Base-by-base conservation (phyloP, 1,140 invertebrate genomes). In the Cherax destructor region DNA sequence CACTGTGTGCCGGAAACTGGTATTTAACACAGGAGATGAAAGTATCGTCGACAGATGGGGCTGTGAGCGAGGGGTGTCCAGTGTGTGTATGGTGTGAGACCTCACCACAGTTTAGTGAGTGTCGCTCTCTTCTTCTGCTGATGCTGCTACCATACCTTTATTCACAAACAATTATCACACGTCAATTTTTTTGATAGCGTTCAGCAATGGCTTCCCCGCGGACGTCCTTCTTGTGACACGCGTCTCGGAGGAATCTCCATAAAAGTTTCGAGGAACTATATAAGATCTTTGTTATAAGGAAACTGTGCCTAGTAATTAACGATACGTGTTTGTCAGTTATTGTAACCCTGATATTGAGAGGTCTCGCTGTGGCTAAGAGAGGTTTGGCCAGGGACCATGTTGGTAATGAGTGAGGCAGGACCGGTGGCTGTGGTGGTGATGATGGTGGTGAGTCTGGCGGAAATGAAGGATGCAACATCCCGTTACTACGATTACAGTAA, bases 21-120 rank as follows among this genome's bases (percentile, higher is more conserved):
- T 30, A 74, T 7, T 13, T 74, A 74, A 30, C 69, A 74, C 69
- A 74, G 24, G 69, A 30, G 69, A 74, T 74, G 69, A 74, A 74
- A 74, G 69, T 74, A 21, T 30, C 24, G 69, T 74, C 69, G n/a
- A 74, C 69, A 74, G 69, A 74, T 74, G 69, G 69, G 24, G 69
- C n/a, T 74, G 69, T 74, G 69, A 74, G 69, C 69, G 69, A 41
- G 52, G 13, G 61, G 61, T 21, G 61, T 65, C 61, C 56, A 9
- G 9, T 16, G 9, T 16, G 65, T 18, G 65, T 69, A 21, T 1
- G 21, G 65, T 11, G 65, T 69, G 13, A 69, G 13, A 69, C 3
- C 69, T 21, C 69, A 3, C 69, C n/a, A 74, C 69, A 30, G n/a
- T 74, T 30, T n/a, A 30, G 69, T n/a, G 6, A 74, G 69, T 21